These are phyloP conservation scores for Brachyptera putata DNA, from an alignment of 2,888 invertebrate genomes.

Conservation along the genomic window DNA sequence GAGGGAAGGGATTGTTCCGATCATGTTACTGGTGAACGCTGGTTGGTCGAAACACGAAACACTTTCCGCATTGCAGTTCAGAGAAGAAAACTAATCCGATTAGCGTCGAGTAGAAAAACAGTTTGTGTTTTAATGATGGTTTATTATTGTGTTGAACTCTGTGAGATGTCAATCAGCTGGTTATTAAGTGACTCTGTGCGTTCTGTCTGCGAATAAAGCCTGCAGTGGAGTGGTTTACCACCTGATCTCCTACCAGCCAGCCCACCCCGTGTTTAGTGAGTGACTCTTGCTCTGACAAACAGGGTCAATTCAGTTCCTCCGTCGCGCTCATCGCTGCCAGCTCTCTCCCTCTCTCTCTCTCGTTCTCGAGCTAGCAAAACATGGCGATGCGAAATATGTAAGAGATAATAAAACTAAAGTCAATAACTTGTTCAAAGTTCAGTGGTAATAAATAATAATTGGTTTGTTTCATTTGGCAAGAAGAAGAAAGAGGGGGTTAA, in stretches of 20 bases:
- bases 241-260: neutral
- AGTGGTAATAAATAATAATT: neutral
- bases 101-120: too few species aligned
- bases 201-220: too few species aligned
- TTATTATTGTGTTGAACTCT: too few species aligned
- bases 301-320: neutral
- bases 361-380: neutral
- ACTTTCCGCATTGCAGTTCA: neutral
- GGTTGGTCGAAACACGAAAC: too few species aligned
- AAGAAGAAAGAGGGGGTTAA: conserved; percentile 3
- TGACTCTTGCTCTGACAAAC: neutral
- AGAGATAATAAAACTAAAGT: conserved; percentile 12
- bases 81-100: too few species aligned
- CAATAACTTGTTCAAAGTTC: conserved; percentile 19
- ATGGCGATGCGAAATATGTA: neutral
- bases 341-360: neutral
- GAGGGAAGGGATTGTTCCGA: neutral
- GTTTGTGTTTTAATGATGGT: too few species aligned
- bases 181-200: too few species aligned
- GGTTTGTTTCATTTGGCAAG: neutral
- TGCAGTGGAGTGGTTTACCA: neutral
- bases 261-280: neutral
- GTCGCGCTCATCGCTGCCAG: neutral
- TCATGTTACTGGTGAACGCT: too few species aligned
- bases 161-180: too few species aligned